Evolutionary conservation across 2,113 vertebrate species (phyloP).

Genomic region (Bungarus multicinctus): DNA sequence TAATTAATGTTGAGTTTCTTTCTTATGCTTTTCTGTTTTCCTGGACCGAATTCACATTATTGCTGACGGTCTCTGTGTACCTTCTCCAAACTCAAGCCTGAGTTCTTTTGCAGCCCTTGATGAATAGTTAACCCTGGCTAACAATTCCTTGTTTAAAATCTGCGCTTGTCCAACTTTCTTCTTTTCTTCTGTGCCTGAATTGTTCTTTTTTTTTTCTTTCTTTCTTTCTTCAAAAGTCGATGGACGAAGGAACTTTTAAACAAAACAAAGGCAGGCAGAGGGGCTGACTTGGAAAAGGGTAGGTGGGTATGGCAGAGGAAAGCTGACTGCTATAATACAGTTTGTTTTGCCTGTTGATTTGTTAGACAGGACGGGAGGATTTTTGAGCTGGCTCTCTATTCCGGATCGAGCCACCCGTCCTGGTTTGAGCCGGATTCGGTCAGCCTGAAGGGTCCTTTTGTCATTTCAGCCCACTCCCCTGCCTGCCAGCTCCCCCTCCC

Average conservation of each 20-base stretch:
- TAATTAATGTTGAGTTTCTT: too few species aligned
- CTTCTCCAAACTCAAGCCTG: too few species aligned
- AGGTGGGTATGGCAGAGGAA: not conserved
- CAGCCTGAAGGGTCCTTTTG: slow-evolving; percentile 29
- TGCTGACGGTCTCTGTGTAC: too few species aligned
- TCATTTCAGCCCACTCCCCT: not conserved
- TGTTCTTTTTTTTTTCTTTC: not conserved
- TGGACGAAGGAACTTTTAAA: not conserved
- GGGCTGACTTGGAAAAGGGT: not conserved
- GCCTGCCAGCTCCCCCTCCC: not conserved
- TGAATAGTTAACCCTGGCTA: not conserved
- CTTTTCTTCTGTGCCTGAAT: not conserved
- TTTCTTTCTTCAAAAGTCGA: not conserved
- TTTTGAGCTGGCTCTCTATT: not conserved
- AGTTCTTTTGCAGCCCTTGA: not conserved
- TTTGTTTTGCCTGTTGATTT: not conserved
- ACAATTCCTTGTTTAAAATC: not conserved
- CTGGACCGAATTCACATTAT: too few species aligned
- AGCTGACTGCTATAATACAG: not conserved
- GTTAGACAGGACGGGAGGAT: too few species aligned
- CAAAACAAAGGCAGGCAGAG: too few species aligned
- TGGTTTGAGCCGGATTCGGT: slow-evolving; percentile 20
- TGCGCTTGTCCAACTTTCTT: not conserved
- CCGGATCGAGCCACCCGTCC: not conserved
- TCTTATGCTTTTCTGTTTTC: too few species aligned